Evolutionary conservation across 2,797 vertebrate genomes (phyloP), one percentile per base, ranked within the genome.

Genomic region (Limnodromus scolopaceus): DNA sequence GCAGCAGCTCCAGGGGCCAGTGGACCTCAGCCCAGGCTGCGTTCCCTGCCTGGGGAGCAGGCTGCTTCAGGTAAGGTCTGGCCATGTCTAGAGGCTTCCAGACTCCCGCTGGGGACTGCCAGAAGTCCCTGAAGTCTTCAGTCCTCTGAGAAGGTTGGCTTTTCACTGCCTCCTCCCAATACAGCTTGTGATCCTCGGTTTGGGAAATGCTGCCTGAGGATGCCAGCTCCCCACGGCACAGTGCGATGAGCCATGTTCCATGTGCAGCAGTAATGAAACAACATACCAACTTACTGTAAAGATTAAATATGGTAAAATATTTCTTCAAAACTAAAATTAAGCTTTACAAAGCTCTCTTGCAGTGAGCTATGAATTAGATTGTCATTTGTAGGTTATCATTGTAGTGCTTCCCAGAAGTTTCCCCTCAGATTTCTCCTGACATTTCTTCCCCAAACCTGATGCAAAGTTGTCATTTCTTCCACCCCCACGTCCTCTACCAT

Each of bases 21-120:
- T 25, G 54, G 46, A 48, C 10, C 15, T 25, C 64, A 77, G 1
- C 4, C 7, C 0, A 0, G 69, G 43, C 61, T 71, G 39, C 43
- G 36, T 55, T 43, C 68, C 27, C 45, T 43, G 36, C 18, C 60
- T 51, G 39, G 27, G 22, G 27, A 81, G 13, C 30, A 80, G 74
- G 30, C 22, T 55, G 58, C 13, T 41, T 13, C 19, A 60, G n/a
- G n/a, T 63, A 38, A 66, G 55, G 2, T 65, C 55, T 75, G 48
- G 24, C 13, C 6, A 1, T 32, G 27, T 3, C 8, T 58, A 22
- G n/a, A 16, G 19, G 7, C 48, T 83, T 54, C 14, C 75, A 87
- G 48, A 14, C 36, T 79, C n/a, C 57, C 70, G 8, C 65, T 53
- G 55, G 1, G 6, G 20, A 53, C 36, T 28, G 16, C 10, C 27